Evolutionary conservation across 1,140 invertebrate species (phyloP).

Genomic region (Cydia fagiglandana): DNA sequence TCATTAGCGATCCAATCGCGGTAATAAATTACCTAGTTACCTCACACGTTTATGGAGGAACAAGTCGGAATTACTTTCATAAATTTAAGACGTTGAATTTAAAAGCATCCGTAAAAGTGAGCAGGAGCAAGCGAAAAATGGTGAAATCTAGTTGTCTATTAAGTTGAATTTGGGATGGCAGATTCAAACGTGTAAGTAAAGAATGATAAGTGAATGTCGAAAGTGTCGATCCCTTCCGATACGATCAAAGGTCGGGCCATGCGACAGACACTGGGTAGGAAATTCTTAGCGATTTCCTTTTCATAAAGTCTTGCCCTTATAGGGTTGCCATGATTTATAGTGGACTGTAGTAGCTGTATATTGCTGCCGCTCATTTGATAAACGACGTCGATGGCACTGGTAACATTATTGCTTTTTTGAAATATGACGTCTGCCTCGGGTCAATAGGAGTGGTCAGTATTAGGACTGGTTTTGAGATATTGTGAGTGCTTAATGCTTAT

Average conservation of each 20-base stretch:
- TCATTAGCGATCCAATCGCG: slow-evolving; percentile 52
- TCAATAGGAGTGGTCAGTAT: slow-evolving; percentile 15
- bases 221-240: slow-evolving; percentile 60
- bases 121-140: neutral
- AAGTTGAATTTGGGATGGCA: slow-evolving; percentile 48
- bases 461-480: slow-evolving; percentile 13
- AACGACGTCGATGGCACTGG: slow-evolving; percentile 40
- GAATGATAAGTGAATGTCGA: slow-evolving; percentile 61
- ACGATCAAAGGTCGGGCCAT: slow-evolving; percentile 55
- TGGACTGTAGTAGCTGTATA: slow-evolving; percentile 37
- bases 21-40: slow-evolving; percentile 30
- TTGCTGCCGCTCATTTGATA: slow-evolving; percentile 41
- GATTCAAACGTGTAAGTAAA: slow-evolving; percentile 38
- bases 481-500: slow-evolving; percentile 14
- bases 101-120: neutral
- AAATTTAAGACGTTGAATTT: neutral
- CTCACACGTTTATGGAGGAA: slow-evolving; percentile 13
- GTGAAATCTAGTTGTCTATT: slow-evolving; percentile 33
- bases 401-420: slow-evolving; percentile 43
- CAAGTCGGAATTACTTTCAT: neutral
- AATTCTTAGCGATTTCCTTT: slow-evolving; percentile 63
- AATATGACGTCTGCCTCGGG: slow-evolving; percentile 37
- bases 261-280: slow-evolving; percentile 45
- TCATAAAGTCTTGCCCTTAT: slow-evolving; percentile 35
- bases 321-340: slow-evolving; percentile 32